Conservation (phyloP, 2,888 invertebrate species). For the Drosophila subsilvestris region DNA sequence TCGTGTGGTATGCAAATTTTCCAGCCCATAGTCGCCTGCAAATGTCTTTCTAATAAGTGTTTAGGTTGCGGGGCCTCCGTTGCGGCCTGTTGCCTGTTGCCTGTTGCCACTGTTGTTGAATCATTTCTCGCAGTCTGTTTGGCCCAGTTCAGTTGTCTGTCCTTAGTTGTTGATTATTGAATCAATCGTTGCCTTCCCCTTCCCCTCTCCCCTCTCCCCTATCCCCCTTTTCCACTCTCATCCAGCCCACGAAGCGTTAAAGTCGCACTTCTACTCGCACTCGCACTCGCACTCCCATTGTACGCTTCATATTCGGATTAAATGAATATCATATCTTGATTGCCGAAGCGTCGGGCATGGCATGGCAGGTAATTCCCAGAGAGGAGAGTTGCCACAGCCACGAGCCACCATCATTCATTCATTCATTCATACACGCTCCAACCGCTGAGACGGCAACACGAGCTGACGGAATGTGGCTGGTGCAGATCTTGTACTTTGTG, state of each 20-base stretch:
- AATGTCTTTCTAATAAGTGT: conserved; percentile 63
- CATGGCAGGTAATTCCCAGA: conserved; percentile 45
- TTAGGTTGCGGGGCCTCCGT: neutral
- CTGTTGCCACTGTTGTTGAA: too few relatives aligned
- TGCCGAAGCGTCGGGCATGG: conserved; percentile 52
- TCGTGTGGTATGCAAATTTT: conserved; percentile 43
- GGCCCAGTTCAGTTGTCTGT: too few relatives aligned
- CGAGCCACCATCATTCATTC: neutral
- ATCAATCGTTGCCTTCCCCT: conserved; percentile 22
- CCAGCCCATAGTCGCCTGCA: conserved; percentile 20
- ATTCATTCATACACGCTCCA: conserved; percentile 29
- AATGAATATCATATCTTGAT: conserved; percentile 63
- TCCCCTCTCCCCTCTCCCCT: too few relatives aligned
- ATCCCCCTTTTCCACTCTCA: too few relatives aligned
- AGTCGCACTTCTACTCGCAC: neutral
- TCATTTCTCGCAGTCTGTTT: too few relatives aligned
- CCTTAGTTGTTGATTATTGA: conserved; percentile 27
- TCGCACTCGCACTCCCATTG: neutral
- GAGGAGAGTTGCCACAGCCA: neutral
- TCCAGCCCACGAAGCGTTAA: conserved; percentile 20
- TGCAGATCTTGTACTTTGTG: conserved; percentile 26
- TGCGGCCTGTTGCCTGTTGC: neutral
- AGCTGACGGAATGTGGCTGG: conserved; percentile 26
- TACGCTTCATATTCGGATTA: conserved; percentile 36
- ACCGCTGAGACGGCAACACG: conserved; percentile 39